phyloP scores from a whole-genome alignment of 2,113 vertebrate genomes.

The Entomyzon cyanotis region DNA sequence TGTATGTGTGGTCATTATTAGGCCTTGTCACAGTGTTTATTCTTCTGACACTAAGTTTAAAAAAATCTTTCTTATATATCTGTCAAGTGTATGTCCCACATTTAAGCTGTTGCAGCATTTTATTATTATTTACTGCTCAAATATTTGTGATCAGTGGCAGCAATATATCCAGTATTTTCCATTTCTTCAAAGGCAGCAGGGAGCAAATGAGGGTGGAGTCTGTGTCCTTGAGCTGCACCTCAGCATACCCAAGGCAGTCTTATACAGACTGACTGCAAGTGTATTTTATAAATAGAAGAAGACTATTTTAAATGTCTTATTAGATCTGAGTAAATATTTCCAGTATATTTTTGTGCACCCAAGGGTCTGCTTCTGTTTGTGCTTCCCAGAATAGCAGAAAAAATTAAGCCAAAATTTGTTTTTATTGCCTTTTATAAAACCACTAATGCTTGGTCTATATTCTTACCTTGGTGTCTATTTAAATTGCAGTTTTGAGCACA shows the following conservation, averaged over 20 bases:
- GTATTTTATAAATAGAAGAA: background rate
- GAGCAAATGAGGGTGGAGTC: background rate
- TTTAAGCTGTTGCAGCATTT: background rate
- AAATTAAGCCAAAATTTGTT: background rate
- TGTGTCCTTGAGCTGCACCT: background rate
- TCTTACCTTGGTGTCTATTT: background rate
- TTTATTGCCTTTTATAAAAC: background rate
- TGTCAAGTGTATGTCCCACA: background rate
- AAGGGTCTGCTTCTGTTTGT: background rate
- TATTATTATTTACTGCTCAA: background rate
- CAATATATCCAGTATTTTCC: background rate
- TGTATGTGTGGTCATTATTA: background rate
- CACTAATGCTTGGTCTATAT: background rate
- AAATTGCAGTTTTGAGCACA: background rate
- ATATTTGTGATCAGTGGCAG: background rate
- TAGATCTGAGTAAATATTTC: background rate
- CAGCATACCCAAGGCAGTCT: background rate
- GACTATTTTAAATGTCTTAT: background rate
- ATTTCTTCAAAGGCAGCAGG: background rate
- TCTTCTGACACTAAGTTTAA: background rate
- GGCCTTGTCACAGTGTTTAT: background rate
- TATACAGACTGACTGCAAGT: background rate
- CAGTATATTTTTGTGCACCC: background rate
- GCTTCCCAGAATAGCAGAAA: background rate
- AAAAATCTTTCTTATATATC: background rate